Evolutionary conservation across 2,888 invertebrate species (phyloP), one percentile per base, ranked within the genome.

Genomic region (Eucera pruinosa): DNA sequence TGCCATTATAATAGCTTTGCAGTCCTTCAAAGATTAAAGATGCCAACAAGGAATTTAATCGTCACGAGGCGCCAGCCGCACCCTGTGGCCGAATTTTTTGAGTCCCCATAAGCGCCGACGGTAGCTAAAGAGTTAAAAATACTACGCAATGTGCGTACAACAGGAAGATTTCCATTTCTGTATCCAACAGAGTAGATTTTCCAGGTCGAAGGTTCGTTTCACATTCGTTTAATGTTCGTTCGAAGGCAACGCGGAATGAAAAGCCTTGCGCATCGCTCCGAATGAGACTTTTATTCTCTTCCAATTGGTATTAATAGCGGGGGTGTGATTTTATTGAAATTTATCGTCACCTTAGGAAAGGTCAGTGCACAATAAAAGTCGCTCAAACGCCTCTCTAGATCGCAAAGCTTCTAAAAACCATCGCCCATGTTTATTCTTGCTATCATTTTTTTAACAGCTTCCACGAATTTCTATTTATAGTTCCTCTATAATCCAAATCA

Each of bases 261-360:
- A 48, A 18, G n/a, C 7, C 36, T 18, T 2, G 30, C 1, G 20
- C 25, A 25, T n/a, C 13, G 36, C 15, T 3, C 4, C 18, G 27
- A 64, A 50, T 13, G 2, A 18, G 23, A 13, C 36, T 39, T 50
- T 64, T 64, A 57, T 25, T 45, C 41, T 33, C 13, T 43, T 61
- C 43, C 27, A 41, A 69, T 61, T 61, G 36, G 18, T 69, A 52
- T 61, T 61, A 52, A 69, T 69, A 45, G 60, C 52, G 33, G 60
- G 50, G 13, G 43, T 69, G 60, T 23, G 41, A 45, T 41, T 54
- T 41, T 36, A 36, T 69, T 45, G 60, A 61, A 61, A 69, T 54
- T 61, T 69, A 69, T 54, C n/a, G 41, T 11, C 20, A 43, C n/a
- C 33, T 52, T 61, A 15, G 27, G 54, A 54, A 45, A 61, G 69